A percentile compares a stretch with the other conserved stretches of the same genome.
Evolutionary conservation across 2,113 vertebrate genomes (phyloP).

Genomic region (Megaptera novaeangliae): DNA sequence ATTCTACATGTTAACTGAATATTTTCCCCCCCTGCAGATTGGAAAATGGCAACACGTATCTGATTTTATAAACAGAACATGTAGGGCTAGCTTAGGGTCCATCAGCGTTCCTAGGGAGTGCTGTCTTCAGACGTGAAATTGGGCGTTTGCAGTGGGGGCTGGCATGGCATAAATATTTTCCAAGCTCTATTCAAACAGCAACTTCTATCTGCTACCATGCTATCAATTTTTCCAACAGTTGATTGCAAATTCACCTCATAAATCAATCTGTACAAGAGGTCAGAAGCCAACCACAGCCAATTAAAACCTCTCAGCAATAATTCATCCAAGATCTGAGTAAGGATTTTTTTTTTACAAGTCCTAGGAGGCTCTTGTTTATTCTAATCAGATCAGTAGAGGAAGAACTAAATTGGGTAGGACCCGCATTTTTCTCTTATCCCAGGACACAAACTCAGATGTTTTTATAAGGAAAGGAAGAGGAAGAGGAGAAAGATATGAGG

Average conservation of each 20-base stretch:
- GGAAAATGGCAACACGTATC: not conserved
- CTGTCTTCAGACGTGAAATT: not conserved
- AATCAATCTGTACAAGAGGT: constrained; percentile 57
- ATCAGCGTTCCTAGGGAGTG: not conserved
- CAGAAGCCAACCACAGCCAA: constrained; percentile 56
- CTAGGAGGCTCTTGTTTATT: constrained; percentile 49
- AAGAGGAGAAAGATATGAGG: constrained; percentile 38
- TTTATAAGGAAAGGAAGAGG: constrained; percentile 36
- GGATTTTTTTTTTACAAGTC: constrained; percentile 41
- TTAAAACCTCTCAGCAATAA: constrained; percentile 64
- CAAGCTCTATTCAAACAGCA: constrained; percentile 23
- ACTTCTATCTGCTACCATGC: constrained; percentile 34
- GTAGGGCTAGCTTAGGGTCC: not conserved
- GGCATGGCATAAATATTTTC: constrained; percentile 20
- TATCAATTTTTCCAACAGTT: constrained; percentile 50
- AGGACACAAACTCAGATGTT: constrained; percentile 62
- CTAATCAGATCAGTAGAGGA: constrained; percentile 58
- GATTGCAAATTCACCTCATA: constrained; percentile 60
- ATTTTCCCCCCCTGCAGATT: not conserved
- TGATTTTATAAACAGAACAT: not conserved
- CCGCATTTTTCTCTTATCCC: constrained; percentile 47
- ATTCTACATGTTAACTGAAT: not conserved
- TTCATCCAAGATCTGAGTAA: constrained; percentile 35
- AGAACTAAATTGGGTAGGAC: constrained; percentile 31
- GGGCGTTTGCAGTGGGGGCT: not conserved